Evolutionary conservation across 2,888 invertebrate species (phyloP).

Genomic region (Malthinus seriepunctatus): DNA sequence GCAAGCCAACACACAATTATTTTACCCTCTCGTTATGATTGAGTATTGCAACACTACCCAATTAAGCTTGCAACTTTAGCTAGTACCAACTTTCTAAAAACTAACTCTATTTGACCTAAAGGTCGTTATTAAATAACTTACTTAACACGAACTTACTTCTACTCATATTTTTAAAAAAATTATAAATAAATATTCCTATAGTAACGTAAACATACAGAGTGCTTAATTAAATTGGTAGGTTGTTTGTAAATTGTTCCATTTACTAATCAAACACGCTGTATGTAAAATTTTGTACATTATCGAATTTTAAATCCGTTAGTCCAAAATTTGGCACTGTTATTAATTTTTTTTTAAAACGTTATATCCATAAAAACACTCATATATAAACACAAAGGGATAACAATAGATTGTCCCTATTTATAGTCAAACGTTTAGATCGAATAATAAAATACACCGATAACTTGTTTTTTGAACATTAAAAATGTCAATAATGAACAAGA

Average conservation of each 20-base stretch:
- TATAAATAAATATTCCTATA: constrained; percentile 17
- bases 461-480: constrained; percentile 37
- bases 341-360: constrained; percentile 16
- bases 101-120: constrained; percentile 15
- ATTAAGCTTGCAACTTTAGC: constrained; percentile 39
- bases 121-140: constrained; percentile 12
- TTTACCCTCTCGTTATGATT: constrained; percentile 39
- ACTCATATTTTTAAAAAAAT: constrained; percentile 22
- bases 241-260: constrained; percentile 23
- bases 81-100: constrained; percentile 21
- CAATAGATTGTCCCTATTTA: constrained; percentile 55
- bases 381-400: constrained; percentile 49
- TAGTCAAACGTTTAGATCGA: constrained; percentile 52
- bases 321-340: constrained; percentile 25
- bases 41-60: constrained; percentile 40
- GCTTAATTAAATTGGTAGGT: not conserved
- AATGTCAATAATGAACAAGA: constrained; percentile 41
- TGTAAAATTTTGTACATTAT: constrained; percentile 45
- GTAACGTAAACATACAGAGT: constrained; percentile 11
- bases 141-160: constrained; percentile 25
- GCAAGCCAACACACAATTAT: constrained; percentile 30
- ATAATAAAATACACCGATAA: constrained; percentile 45
- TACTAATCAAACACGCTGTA: constrained; percentile 13
- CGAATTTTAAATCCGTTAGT: constrained; percentile 26
- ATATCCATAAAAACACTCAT: constrained; percentile 41